A percentile compares a stretch with the other conserved stretches of the same genome.
Evolutionary conservation across 2,797 vertebrate species (phyloP).

Genomic region (Fratercula arctica): DNA sequence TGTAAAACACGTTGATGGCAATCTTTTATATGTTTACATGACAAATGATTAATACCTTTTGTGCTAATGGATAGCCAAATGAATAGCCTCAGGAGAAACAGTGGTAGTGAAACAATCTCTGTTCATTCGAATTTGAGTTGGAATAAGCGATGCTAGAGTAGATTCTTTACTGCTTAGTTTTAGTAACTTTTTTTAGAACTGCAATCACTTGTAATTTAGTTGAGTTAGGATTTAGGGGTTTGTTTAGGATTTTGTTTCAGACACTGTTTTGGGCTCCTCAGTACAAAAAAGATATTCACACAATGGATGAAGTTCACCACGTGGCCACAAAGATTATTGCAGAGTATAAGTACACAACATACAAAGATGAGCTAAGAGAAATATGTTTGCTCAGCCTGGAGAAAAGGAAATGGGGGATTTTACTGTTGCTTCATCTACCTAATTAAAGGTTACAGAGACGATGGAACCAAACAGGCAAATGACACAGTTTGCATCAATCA

Average conservation of each 20-base stretch:
- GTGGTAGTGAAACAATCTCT: background rate
- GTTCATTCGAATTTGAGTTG: background rate
- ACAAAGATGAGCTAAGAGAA: background rate
- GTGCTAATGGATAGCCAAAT: background rate
- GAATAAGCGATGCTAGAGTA: background rate
- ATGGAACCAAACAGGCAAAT: background rate
- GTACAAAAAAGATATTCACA: background rate
- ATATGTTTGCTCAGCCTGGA: background rate
- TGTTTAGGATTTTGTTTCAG: background rate
- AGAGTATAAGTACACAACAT: background rate
- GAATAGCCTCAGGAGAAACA: background rate
- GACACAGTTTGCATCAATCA: background rate
- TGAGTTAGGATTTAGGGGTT: background rate
- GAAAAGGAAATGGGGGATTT: background rate
- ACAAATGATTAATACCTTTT: constrained; percentile 18
- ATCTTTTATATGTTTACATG: background rate
- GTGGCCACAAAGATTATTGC: background rate
- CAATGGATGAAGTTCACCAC: background rate
- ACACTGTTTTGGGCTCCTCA: background rate
- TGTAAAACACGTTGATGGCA: background rate
- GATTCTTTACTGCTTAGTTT: background rate
- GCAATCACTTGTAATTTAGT: background rate
- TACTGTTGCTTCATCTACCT: background rate
- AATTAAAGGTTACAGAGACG: background rate
- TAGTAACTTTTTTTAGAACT: background rate